These are phyloP conservation scores for Tinea trinotella DNA, from an alignment of 2,888 invertebrate species.

Conservation along the genomic window DNA sequence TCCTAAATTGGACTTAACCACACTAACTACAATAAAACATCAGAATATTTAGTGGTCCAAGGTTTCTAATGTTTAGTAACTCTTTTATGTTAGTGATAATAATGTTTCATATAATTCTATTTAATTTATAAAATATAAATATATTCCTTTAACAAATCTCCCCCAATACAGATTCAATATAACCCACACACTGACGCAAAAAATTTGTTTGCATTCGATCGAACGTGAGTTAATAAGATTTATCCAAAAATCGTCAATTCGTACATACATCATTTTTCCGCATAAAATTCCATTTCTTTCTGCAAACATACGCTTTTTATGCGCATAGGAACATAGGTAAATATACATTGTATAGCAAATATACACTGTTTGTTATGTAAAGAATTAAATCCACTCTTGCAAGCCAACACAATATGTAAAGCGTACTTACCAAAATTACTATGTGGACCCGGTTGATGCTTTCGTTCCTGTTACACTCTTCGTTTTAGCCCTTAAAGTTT, in stretches of 20 bases:
- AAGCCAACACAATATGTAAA: slow-evolving; percentile 8
- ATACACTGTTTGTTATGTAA: neutral
- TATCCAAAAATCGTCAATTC: neutral
- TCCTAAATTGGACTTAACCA: too few relatives aligned
- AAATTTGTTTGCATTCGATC: neutral
- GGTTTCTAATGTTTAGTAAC: too few relatives aligned
- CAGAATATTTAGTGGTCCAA: too few relatives aligned
- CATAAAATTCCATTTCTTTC: slow-evolving; percentile 2
- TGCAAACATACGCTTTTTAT: neutral
- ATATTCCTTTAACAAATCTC: neutral
- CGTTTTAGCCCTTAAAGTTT: neutral
- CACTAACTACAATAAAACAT: too few relatives aligned
- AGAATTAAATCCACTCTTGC: neutral
- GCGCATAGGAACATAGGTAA: neutral
- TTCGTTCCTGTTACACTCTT: neutral
- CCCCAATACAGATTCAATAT: neutral
- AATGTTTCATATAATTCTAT: too few relatives aligned
- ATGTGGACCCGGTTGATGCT: neutral
- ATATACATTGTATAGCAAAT: neutral
- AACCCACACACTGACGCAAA: neutral
- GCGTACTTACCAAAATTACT: slow-evolving; percentile 14
- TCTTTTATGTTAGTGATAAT: too few relatives aligned
- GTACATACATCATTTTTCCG: neutral
- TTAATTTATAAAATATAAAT: too few relatives aligned
- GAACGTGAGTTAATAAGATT: neutral